Base-by-base conservation (phyloP, 2,113 vertebrate genomes). In the Grus americana region DNA sequence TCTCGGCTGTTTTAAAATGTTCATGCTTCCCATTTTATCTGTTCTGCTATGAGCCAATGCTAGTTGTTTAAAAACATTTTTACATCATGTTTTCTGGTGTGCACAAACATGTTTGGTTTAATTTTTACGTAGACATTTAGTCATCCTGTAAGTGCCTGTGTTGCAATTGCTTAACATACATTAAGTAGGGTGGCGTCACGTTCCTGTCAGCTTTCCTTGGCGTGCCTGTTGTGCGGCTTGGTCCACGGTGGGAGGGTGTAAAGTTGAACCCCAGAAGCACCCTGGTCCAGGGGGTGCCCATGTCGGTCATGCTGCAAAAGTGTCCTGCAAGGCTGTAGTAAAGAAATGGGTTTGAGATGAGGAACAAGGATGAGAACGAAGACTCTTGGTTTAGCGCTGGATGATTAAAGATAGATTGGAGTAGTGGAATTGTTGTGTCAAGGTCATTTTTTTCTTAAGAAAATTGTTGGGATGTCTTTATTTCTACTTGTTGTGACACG, bases 251-350 rank as follows among this genome's bases (percentile, higher is more conserved):
- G 12, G 42, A 61, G 55, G 8, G 3, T 61, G 40, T 30, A 19
- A 86, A 20, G 19, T 12, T 26, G 49, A 58, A 36, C 65, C 84
- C 79, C 17, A 15, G 22, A 34, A 55, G 29, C 46, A 4, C 6
- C 36, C 16, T 0, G 3, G 10, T 24, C n/a, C 16, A 6, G 34
- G 67, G 65, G 65, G 30, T 23, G 7, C 61, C n/a, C 0, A 2
- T 36, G 44, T 32, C 0, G 0, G 38, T 20, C 4, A 0, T 1
- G 0, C 32, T 34, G 22, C 40, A 6, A 7, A 15, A n/a, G 12
- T 0, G 8, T 67, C 58, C 54, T 5, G 8, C 0, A 1, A 59
- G 54, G 24, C 4, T 14, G 18, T 6, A 36, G 75, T 17, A 30
- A 46, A 32, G 26, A 75, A 23, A n/a, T 0, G 47, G 44, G 58